Evolutionary conservation across 2,113 vertebrate species (phyloP), one percentile per base, ranked within the genome.

Genomic region (Ammospiza caudacuta): DNA sequence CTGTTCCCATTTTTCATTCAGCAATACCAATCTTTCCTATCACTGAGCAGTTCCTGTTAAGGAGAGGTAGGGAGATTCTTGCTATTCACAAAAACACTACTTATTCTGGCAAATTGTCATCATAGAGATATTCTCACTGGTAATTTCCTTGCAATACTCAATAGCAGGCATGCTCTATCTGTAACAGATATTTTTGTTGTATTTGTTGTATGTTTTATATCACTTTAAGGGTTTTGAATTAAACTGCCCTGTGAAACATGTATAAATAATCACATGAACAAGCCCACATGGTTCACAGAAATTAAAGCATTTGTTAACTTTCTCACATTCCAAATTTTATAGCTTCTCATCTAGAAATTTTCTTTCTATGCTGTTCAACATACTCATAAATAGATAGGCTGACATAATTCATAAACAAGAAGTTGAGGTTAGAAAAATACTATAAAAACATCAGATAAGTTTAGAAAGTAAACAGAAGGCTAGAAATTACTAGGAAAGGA

Each of bases 371-470:
- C 6, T 70, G 39, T 81, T 83, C 76, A 70, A 88, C 57, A 35
- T 59, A 59, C 4, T 92, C 72, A 33, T 80, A 83, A 92, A 85
- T 3, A 90, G 17, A 76, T 54, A 47, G 46, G 46, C 43, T 24
- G 64, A 83, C 61, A 83, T 31, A 92, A 92, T 83, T 81, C 83
- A 83, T 63, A 81, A 93, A 83, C 68, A 81, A 88, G 39, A 90
- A 44, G 63, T 28, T 78, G 8, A 22, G 92, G 90, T 93, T 96
- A 95, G 54, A 89, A 90, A 63, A 96, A 95, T 95, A 83, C 64
- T 70, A 55, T 89, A 78, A 96, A 96, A 94, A 59, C 59, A 88
- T 89, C 72, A 93, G 94, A 94, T 86, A 92, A 92, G 15, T 83
- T 90, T 70, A 83, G 16, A 90, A 83, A 90, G 76, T 74, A 94